Percentiles rank a stretch among this genome's conserved stretches.
These are phyloP conservation scores for Pipistrellus kuhlii DNA, from an alignment of 2,797 vertebrate species.

Conservation along the genomic window DNA sequence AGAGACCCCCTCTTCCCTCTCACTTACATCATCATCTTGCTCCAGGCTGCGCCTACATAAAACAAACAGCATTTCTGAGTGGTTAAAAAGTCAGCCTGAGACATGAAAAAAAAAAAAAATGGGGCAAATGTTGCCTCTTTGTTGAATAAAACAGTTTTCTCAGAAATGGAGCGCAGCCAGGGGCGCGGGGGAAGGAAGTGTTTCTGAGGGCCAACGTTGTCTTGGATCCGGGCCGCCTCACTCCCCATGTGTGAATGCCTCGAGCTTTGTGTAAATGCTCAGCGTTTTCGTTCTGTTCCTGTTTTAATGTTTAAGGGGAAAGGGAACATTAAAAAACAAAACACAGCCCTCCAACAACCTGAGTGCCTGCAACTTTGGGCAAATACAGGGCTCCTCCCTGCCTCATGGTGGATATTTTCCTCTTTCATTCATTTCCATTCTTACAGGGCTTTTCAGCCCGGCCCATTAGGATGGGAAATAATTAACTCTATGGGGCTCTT, in stretches of 20 bases:
- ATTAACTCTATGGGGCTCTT: neutral
- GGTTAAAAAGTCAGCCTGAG: conserved; percentile 85
- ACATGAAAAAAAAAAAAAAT: conserved; percentile 81
- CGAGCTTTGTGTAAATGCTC: conserved; percentile 41
- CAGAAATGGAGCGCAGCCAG: conserved; percentile 79
- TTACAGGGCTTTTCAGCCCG: conserved; percentile 11
- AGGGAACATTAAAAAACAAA: neutral
- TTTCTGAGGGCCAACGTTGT: conserved; percentile 68
- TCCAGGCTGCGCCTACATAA: conserved; percentile 86
- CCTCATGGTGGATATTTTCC: neutral
- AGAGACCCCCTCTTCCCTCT: conserved; percentile 81
- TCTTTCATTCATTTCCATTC: conserved; percentile 44
- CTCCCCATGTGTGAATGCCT: conserved; percentile 39
- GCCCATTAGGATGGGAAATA: conserved; percentile 22
- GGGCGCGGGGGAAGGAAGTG: conserved; percentile 65
- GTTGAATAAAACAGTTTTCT: conserved; percentile 84
- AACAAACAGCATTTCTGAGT: conserved; percentile 89
- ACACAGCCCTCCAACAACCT: neutral
- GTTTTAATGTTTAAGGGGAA: conserved; percentile 45
- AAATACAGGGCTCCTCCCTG: neutral
- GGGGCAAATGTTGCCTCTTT: conserved; percentile 82
- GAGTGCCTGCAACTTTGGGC: neutral
- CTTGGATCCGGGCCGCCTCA: conserved; percentile 41
- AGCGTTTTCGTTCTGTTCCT: neutral
- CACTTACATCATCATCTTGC: conserved; percentile 90